Percentiles rank a stretch among this genome's conserved stretches.
phyloP scores from a whole-genome alignment of 2,113 vertebrate species.

The Lepidothrix coronata region DNA sequence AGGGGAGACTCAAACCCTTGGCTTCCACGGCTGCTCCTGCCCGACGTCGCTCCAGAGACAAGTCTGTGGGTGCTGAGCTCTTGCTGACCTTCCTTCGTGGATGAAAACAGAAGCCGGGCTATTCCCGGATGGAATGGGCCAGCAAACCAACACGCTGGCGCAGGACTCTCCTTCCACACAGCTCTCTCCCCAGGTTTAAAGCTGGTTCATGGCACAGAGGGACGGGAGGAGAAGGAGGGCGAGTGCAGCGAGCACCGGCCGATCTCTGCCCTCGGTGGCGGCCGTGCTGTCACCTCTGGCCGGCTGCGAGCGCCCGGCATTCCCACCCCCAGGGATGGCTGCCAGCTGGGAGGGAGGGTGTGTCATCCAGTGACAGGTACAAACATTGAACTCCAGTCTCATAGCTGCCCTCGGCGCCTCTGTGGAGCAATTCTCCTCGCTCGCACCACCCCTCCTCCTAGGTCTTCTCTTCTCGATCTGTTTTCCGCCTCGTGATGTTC shows the following conservation, averaged over 20 bases:
- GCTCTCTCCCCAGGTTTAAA: constrained; percentile 10
- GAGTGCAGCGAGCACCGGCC: background rate
- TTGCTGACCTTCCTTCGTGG: background rate
- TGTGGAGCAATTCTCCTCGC: constrained; percentile 48
- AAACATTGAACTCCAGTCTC: constrained; percentile 40
- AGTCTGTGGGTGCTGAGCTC: background rate
- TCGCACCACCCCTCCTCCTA: constrained; percentile 67
- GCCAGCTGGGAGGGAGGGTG: constrained; percentile 34
- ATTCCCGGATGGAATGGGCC: background rate
- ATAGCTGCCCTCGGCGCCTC: constrained; percentile 40
- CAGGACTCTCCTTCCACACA: background rate
- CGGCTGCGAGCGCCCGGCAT: background rate
- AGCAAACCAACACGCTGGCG: background rate
- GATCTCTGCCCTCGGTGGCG: background rate
- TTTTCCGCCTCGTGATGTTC: constrained; percentile 90
- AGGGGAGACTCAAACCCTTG: background rate
- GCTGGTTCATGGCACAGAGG: constrained; percentile 21
- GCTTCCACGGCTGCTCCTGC: background rate
- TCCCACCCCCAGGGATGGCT: background rate
- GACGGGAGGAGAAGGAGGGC: constrained; percentile 11
- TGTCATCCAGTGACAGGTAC: constrained; percentile 50
- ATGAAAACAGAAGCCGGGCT: background rate
- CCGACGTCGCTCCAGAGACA: background rate
- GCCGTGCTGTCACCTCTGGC: background rate
- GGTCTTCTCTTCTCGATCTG: constrained; percentile 94